A percentile compares a stretch with the other conserved stretches of the same genome.
These are phyloP conservation scores for Cybosia mesomella DNA, from an alignment of 2,888 invertebrate genomes.

Conservation along the genomic window DNA sequence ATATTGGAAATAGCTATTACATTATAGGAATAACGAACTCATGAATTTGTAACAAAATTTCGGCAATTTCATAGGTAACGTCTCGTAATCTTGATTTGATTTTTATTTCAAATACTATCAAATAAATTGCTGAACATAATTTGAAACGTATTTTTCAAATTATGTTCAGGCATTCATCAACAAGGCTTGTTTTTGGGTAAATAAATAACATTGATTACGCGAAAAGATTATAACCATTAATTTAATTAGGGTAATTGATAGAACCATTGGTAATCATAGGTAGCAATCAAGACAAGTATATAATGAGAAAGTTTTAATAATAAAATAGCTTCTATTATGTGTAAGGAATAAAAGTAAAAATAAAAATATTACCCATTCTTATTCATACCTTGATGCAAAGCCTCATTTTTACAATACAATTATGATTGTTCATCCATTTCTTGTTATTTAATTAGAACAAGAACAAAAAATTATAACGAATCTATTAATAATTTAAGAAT, in stretches of 20 bases:
- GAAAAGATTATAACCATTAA: no score
- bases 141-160: neutral
- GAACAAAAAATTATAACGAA: neutral
- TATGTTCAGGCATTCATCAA: no score
- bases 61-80: no score
- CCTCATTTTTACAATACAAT: neutral
- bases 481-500: constrained; percentile 20
- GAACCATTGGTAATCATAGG: neutral
- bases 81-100: no score
- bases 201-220: neutral
- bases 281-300: neutral
- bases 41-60: no score
- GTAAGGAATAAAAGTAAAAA: neutral
- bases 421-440: neutral
- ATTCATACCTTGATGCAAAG: neutral
- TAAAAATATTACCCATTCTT: neutral
- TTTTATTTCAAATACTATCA: neutral
- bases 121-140: neutral
- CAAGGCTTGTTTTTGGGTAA: no score
- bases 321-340: neutral
- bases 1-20: no score
- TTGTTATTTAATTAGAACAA: neutral
- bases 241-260: neutral
- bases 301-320: neutral
- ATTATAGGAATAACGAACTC: no score